Conservation (phyloP, 2,888 invertebrate genomes). For the Poecilobothrus nobilitatus region DNA sequence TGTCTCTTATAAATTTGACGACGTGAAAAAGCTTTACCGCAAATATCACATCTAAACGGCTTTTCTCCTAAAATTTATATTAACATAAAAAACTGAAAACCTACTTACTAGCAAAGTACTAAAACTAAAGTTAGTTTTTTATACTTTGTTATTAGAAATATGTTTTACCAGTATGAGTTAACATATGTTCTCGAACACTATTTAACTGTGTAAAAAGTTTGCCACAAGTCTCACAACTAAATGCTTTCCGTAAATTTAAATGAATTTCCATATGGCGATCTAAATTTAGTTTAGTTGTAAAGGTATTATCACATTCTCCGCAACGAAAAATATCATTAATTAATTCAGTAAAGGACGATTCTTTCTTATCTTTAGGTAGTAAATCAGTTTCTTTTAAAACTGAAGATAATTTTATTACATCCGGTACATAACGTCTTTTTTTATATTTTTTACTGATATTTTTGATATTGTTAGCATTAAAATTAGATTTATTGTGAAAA, state of each 20-base stretch:
- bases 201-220: constrained; percentile 17
- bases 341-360: too few species aligned
- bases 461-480: background rate
- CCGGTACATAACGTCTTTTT: background rate
- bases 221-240: constrained; percentile 18
- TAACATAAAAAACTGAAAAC: background rate
- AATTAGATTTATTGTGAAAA: too few species aligned
- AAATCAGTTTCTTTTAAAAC: background rate
- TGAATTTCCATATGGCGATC: constrained; percentile 19
- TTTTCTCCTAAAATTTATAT: constrained; percentile 12
- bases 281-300: constrained; percentile 18
- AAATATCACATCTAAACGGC: constrained; percentile 16
- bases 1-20: constrained; percentile 16
- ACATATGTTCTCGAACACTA: constrained; percentile 19
- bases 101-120: too few species aligned
- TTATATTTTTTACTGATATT: background rate
- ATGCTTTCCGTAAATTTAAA: constrained; percentile 13
- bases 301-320: constrained; percentile 16
- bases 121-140: too few species aligned
- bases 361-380: background rate
- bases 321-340: constrained; percentile 12
- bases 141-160: background rate
- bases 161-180: constrained; percentile 15
- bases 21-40: constrained; percentile 16
- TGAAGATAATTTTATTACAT: background rate